Conservation (phyloP, 23 tunicate genomes). For the Trididemnum miniatum region DNA sequence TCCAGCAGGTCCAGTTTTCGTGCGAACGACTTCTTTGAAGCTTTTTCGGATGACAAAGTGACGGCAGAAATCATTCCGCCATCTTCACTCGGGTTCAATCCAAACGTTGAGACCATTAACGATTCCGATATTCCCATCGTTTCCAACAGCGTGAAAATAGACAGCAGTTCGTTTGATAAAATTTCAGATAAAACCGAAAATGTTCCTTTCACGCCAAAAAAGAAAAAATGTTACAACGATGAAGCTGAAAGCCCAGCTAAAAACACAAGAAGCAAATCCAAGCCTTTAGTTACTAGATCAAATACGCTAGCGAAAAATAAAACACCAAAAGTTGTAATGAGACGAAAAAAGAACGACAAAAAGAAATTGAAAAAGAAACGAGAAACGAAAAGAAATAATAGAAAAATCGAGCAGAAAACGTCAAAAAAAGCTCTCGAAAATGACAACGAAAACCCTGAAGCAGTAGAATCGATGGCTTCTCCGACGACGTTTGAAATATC, state of each 20-base stretch:
- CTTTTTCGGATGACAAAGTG: too few relatives aligned
- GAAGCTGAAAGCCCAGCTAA: slow-evolving; percentile 33
- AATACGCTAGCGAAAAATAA: background rate
- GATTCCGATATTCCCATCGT: background rate
- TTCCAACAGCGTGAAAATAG: background rate
- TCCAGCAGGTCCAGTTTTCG: too few relatives aligned
- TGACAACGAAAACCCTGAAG: background rate
- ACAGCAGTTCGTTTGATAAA: too few relatives aligned
- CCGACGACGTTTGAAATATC: background rate
- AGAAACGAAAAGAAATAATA: background rate
- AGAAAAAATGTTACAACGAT: too few relatives aligned
- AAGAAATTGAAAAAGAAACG: background rate
- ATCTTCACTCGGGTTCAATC: too few relatives aligned
- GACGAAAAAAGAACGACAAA: background rate
- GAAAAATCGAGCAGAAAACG: background rate
- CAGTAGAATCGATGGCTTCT: background rate
- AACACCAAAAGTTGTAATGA: slow-evolving; percentile 6
- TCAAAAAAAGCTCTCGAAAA: background rate
- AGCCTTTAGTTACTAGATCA: background rate
- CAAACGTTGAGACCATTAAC: too few relatives aligned
- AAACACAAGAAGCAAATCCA: slow-evolving; percentile 21
- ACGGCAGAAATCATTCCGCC: too few relatives aligned
- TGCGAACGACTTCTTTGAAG: too few relatives aligned
- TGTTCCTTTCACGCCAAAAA: too few relatives aligned
- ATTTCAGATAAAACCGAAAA: too few relatives aligned